Evolutionary conservation across 1,140 invertebrate species (phyloP).

Genomic region (Calephelis virginiensis): DNA sequence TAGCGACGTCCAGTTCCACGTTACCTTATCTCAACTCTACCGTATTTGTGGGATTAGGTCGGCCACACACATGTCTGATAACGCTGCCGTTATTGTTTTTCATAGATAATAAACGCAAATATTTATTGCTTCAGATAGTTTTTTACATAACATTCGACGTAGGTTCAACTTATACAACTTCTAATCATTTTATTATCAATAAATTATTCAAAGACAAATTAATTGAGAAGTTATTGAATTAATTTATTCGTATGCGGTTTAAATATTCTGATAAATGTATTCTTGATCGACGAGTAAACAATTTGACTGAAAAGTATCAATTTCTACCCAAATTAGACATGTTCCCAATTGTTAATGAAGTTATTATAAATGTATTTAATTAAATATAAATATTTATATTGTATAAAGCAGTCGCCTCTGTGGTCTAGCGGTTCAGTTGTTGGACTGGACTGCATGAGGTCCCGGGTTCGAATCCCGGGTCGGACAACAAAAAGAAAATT

Average conservation of each 20-base stretch:
- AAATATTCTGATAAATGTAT: background rate
- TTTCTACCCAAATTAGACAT: background rate
- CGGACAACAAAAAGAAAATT: too few species aligned
- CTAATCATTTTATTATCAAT: constrained; percentile 1
- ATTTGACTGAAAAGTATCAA: background rate
- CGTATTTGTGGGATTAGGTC: constrained; percentile 7
- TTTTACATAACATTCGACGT: constrained; percentile 2
- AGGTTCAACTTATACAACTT: background rate
- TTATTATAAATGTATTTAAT: constrained; percentile 11
- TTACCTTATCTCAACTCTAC: constrained; percentile 5
- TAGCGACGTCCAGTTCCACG: constrained; percentile 3
- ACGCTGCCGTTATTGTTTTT: constrained; percentile 11
- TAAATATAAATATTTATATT: constrained; percentile 7
- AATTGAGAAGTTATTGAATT: background rate
- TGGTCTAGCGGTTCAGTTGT: too few species aligned
- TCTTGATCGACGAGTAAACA: background rate
- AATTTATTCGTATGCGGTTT: background rate
- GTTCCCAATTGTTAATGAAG: background rate
- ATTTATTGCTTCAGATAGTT: constrained; percentile 4
- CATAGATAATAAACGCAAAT: constrained; percentile 11
- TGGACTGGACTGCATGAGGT: too few species aligned
- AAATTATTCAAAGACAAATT: constrained; percentile 4
- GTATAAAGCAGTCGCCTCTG: too few species aligned
- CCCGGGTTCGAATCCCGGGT: too few species aligned
- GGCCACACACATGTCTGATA: constrained; percentile 11